phyloP scores from a whole-genome alignment of 2,888 invertebrate genomes.

The Drosophila koepferae region DNA sequence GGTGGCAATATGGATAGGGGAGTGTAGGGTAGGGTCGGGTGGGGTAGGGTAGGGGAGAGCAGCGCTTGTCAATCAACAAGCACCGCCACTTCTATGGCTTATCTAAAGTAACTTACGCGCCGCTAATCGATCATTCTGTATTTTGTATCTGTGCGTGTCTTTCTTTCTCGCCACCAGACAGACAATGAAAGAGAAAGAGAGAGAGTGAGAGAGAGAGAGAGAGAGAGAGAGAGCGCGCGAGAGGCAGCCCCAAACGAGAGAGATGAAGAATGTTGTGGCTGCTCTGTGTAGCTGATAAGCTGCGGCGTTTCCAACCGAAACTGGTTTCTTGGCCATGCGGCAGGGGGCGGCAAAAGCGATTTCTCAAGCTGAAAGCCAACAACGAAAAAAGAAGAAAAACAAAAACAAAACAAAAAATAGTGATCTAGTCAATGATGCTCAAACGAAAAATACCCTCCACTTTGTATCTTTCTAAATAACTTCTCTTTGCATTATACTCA shows the following conservation, averaged over 20 bases:
- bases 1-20: neutral
- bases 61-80: conserved; percentile 61
- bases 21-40: neutral
- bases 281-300: conserved; percentile 53
- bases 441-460: conserved; percentile 5
- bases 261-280: conserved; percentile 40
- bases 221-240: neutral
- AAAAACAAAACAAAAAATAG: conserved; percentile 7
- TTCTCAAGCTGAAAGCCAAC: conserved; percentile 46
- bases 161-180: conserved; percentile 5
- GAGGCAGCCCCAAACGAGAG: conserved; percentile 6
- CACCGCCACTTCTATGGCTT: conserved; percentile 68
- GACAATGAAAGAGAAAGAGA: neutral
- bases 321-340: conserved; percentile 42
- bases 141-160: conserved; percentile 32
- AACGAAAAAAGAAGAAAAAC: neutral
- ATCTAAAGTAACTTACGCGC: conserved; percentile 64
- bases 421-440: neutral
- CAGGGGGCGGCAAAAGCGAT: conserved; percentile 41
- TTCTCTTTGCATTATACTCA: neutral
- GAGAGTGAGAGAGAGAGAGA: neutral
- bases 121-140: conserved; percentile 64
- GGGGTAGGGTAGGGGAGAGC: neutral
- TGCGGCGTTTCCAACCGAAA: conserved; percentile 30
- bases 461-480: neutral